Evolutionary conservation across 2,888 invertebrate species (phyloP), one percentile per base, ranked within the genome.

Genomic region (Spisula subtruncata): DNA sequence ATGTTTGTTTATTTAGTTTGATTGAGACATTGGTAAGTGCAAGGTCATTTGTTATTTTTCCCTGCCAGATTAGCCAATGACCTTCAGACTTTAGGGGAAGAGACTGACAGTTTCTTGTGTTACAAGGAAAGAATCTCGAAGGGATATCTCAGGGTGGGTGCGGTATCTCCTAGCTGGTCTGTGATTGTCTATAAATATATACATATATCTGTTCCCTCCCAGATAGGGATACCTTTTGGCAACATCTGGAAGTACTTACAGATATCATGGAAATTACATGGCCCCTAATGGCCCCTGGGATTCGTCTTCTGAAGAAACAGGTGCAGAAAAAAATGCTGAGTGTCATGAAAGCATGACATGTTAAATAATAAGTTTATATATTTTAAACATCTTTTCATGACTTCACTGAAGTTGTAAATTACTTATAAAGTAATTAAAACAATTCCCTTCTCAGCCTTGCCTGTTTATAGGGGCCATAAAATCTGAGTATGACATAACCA

Each of bases 271-370:
- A 75, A 75, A 75, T 32, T 35, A 75, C 12, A 32, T 18, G 75
- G 75, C 75, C 75, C 75, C 35, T 75, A 75, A 32, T 75, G 75
- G 75, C 75, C 75, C 75, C 75, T 75, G 29, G 14, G 75, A 75
- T 32, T 82, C 51, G 29, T 82, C 54, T 54, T 82, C 32, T 82
- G 5, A 54, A 14, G 46, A 54, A 83, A 84, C 84, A 84, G 84
- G 84, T 84, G 84, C 75, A 75, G 84, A 35, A 84, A 54, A n/a
- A 35, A 54, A 85, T 29, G 85, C 85, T n/a, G 80, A 56, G 85
- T 85, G 85, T 80, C 85, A 85, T 16, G 25, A 41, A 35, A 56
- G 41, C 85, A 85, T 85, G 85, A 85, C 75, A 75, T 75, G 75
- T 75, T 35, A 75, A 75, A 75, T 75, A 75, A 75, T 75, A 75